Percentiles rank a stretch among this genome's conserved stretches.
Conservation (phyloP, 2,113 vertebrate species). For the Scytalopus superciliaris region DNA sequence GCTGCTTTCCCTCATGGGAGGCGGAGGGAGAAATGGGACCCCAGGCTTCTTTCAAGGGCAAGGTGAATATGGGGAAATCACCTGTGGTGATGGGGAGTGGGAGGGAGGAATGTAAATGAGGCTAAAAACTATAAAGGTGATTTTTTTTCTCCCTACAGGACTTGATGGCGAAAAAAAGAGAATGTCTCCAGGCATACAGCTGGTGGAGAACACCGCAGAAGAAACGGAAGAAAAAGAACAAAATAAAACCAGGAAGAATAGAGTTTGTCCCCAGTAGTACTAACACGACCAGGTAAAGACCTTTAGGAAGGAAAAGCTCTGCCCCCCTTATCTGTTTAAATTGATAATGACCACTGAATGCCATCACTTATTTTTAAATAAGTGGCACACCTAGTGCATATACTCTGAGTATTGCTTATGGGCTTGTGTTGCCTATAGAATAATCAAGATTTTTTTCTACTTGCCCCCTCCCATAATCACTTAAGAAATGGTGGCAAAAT, state of each 20-base stretch:
- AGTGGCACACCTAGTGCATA: not conserved
- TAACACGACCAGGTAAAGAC: constrained; percentile 62
- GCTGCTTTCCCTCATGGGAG: constrained; percentile 78
- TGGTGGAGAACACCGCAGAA: constrained; percentile 72
- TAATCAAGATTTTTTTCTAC: not conserved
- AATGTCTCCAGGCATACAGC: constrained; percentile 68
- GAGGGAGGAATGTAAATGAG: constrained; percentile 74
- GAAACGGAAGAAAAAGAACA: constrained; percentile 75
- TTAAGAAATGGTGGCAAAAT: not conserved
- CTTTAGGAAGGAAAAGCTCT: not conserved
- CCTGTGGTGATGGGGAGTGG: constrained; percentile 77
- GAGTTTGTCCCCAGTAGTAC: constrained; percentile 67
- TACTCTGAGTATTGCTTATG: not conserved
- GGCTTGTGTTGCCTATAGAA: not conserved
- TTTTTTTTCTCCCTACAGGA: constrained; percentile 64
- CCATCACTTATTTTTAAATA: not conserved
- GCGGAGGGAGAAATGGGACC: constrained; percentile 77
- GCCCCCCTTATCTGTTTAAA: not conserved
- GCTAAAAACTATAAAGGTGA: constrained; percentile 66
- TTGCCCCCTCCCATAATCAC: accelerated
- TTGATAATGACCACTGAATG: not conserved
- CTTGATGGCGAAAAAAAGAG: constrained; percentile 68
- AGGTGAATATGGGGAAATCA: constrained; percentile 78
- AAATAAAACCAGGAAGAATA: constrained; percentile 73
- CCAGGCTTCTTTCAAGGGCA: constrained; percentile 78